These are phyloP conservation scores for Bombus picipes DNA, from an alignment of 1,140 invertebrate species.

Conservation along the genomic window DNA sequence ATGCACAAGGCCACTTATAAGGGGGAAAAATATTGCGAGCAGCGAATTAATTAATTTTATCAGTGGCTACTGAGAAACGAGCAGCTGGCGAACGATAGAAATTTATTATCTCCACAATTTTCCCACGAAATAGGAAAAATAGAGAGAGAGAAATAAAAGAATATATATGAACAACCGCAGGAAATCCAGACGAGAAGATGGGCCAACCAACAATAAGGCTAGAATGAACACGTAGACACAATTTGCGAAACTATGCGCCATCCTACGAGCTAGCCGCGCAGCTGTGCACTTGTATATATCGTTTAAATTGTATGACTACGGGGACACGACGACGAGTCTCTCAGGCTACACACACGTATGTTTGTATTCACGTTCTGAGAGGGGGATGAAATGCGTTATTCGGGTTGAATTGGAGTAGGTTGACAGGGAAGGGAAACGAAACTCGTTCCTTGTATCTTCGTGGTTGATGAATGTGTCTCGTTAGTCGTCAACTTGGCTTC, in stretches of 20 bases:
- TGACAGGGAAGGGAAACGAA: conserved; percentile 43
- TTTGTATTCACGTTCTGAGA: conserved; percentile 17
- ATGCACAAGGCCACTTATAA: not conserved
- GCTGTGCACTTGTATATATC: conserved; percentile 54
- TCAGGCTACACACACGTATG: not conserved
- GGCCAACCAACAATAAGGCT: conserved; percentile 57
- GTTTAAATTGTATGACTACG: conserved; percentile 59
- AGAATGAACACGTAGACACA: conserved; percentile 58
- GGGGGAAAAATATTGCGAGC: not conserved
- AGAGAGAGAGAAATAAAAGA: conserved; percentile 7
- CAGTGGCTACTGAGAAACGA: conserved; percentile 8
- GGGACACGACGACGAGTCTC: not conserved
- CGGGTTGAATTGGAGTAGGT: conserved; percentile 65
- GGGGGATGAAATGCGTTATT: conserved; percentile 62
- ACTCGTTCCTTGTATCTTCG: conserved; percentile 69
- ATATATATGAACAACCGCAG: not conserved
- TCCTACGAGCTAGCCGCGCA: conserved; percentile 31
- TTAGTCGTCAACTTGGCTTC: conserved; percentile 69
- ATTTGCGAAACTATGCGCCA: conserved; percentile 54
- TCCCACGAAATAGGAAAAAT: not conserved
- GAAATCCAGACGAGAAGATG: conserved; percentile 52
- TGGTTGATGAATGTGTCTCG: conserved; percentile 70
- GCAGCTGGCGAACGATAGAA: conserved; percentile 40
- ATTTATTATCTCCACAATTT: conserved; percentile 56
- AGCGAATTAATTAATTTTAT: not conserved